Percentiles rank a stretch among this genome's conserved stretches.
Evolutionary conservation across 2,797 vertebrate genomes (phyloP).

Genomic region (Epinephelus awoara): DNA sequence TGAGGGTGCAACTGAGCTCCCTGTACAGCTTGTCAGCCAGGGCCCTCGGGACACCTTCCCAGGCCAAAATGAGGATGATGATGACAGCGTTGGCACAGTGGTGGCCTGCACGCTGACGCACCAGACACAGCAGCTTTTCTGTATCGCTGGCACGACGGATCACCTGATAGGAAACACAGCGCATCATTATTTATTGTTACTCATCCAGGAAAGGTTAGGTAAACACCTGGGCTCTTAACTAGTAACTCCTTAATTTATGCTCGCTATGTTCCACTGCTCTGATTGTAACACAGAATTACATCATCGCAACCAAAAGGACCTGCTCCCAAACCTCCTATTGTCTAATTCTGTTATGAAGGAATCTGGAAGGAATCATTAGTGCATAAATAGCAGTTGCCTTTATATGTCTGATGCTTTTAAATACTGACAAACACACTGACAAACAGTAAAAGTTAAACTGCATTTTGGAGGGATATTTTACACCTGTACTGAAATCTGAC

Average conservation of each 20-base stretch:
- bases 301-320: background rate
- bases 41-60: constrained; percentile 94
- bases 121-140: constrained; percentile 96
- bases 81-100: constrained; percentile 95
- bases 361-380: background rate
- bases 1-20: constrained; percentile 93
- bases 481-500: constrained; percentile 22
- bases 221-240: background rate
- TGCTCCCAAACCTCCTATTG: background rate
- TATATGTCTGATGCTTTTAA: constrained; percentile 33
- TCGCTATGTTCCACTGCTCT: background rate
- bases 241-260: background rate
- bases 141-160: constrained; percentile 91
- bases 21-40: constrained; percentile 94
- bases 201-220: background rate
- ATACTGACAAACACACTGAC: background rate
- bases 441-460: constrained; percentile 6
- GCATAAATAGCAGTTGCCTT: constrained; percentile 13
- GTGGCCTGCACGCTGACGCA: constrained; percentile 95
- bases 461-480: constrained; percentile 5
- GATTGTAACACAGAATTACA: background rate
- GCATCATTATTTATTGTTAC: constrained; percentile 13
- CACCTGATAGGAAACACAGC: constrained; percentile 85
- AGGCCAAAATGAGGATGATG: constrained; percentile 96
- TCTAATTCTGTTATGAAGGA: constrained; percentile 20